Conservation (phyloP, 2,888 invertebrate genomes). For the Acronicta psi region DNA sequence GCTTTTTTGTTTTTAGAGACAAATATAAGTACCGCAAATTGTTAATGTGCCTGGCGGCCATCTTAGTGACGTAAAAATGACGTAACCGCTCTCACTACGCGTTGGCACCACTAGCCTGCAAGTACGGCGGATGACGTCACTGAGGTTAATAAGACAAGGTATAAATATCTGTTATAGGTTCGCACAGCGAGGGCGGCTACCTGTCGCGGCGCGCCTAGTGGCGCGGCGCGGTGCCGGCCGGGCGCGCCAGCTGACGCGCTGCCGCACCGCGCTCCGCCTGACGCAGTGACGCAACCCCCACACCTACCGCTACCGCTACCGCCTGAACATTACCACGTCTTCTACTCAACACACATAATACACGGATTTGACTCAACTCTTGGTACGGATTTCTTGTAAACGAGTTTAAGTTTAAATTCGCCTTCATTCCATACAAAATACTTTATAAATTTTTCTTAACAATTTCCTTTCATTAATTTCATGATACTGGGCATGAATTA, state of each 20-base stretch:
- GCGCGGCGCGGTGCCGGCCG: conserved; percentile 69
- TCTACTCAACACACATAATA: not conserved
- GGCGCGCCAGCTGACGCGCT: conserved; percentile 27
- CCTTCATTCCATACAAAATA: not conserved
- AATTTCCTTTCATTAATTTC: too few relatives aligned
- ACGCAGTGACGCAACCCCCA: conserved; percentile 17
- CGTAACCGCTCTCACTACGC: too few relatives aligned
- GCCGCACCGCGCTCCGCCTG: conserved; percentile 5
- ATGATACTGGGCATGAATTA: too few relatives aligned
- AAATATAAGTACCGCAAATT: too few relatives aligned
- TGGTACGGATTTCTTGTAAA: conserved; percentile 7
- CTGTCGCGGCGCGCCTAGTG: conserved; percentile 71
- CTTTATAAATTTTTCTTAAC: too few relatives aligned
- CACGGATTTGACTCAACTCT: conserved; percentile 5
- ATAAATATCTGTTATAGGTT: conserved; percentile 29
- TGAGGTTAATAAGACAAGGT: too few relatives aligned
- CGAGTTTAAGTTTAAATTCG: not conserved
- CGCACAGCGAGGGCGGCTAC: conserved; percentile 59
- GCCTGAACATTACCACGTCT: not conserved
- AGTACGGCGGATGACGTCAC: too few relatives aligned
- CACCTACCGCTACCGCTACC: conserved; percentile 2
- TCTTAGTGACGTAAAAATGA: too few relatives aligned
- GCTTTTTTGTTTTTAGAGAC: too few relatives aligned
- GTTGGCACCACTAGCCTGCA: too few relatives aligned
- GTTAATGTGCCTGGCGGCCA: too few relatives aligned